Base-by-base conservation (phyloP, 2,888 invertebrate genomes). In the Pterostichus niger region DNA sequence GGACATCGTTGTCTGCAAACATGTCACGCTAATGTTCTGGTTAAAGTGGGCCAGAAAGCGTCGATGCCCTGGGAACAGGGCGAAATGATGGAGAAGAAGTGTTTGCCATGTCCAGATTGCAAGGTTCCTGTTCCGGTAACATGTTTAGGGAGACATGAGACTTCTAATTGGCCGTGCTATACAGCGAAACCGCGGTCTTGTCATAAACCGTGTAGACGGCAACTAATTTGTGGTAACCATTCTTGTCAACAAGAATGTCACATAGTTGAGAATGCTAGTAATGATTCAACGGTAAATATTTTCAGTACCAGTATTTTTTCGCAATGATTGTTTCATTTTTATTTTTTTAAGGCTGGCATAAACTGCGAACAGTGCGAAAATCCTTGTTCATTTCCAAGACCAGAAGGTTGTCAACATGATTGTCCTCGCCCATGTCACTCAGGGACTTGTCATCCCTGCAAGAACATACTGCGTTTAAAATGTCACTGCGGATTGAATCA, bases 401-500 rank as follows among this genome's bases (percentile, higher is more conserved):
- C 96, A 10, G 88, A 91, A 9, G 96, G 94, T 56, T 98, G 98
- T 88, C 90, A 90, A 0, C 98, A 98, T 89, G 90, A 91, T 33
- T 98, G 97, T 88, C 89, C 92, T 1, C 92, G 91, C 85, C 90
- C 91, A 0, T 96, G 96, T 86, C 96, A 96, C 89, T 93, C 94
- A 0, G 94, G 94, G 0, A 90, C 91, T 0, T 98, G 98, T 87
- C 93, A 93, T 0, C 93, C 94, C 0, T 98, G 98, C 88, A 92
- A 92, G 59, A 92, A 93, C 81, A 91, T 93, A 85, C 91, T 96
- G 33, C 92, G 94, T 86, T 88, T 94, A 73, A 91, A 93, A 46
- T 98, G 98, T 86, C 96, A 98, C 88, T 98, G 98, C 88, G 94
- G 94, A 0, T 91, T 96, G 5, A 94, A 94, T 79, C 94, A 95